These are phyloP conservation scores for Diglossa cyanea DNA, from an alignment of 2,797 vertebrate genomes.

Conservation along the genomic window DNA sequence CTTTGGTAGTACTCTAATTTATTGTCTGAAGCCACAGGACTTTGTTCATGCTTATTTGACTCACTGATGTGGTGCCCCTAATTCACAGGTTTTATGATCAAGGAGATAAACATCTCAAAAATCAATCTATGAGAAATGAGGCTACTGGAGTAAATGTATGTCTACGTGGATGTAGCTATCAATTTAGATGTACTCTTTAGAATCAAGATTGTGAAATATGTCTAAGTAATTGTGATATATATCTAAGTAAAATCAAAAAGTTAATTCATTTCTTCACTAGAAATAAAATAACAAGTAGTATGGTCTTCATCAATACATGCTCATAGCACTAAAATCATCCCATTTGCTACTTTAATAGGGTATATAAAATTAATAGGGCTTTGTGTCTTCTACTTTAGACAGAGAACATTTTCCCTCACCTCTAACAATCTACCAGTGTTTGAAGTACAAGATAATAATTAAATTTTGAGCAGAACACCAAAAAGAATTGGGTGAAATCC, in stretches of 20 bases:
- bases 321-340: not conserved
- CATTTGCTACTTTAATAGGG: not conserved
- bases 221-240: not conserved
- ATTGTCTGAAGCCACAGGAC: not conserved
- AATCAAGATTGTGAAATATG: not conserved
- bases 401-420: not conserved
- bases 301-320: not conserved
- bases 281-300: not conserved
- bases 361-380: not conserved
- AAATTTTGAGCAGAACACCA: not conserved
- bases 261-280: not conserved
- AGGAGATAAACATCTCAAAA: slow-evolving; percentile 9
- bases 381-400: not conserved
- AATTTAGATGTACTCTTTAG: not conserved
- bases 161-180: not conserved
- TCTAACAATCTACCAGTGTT: not conserved
- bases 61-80: not conserved
- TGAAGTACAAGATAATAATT: not conserved
- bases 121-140: not conserved
- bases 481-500: not conserved
- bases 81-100: not conserved
- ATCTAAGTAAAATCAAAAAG: not conserved
- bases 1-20: not conserved
- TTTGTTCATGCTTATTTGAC: not conserved
- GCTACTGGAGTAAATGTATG: not conserved